phyloP scores from a whole-genome alignment of 2,797 vertebrate species.

The Artibeus jamaicensis region DNA sequence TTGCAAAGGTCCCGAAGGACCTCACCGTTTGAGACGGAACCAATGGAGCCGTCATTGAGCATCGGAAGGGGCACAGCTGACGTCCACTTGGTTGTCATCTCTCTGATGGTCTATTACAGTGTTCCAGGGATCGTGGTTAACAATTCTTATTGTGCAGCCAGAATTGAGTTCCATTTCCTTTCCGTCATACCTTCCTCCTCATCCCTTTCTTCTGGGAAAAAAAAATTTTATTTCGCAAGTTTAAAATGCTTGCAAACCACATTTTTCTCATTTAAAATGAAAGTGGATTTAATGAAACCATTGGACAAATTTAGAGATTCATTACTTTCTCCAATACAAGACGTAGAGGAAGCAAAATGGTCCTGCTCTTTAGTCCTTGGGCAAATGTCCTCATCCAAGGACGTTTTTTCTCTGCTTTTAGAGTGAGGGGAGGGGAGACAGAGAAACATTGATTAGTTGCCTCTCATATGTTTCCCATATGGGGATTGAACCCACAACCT shows the following conservation, averaged over 20 bases:
- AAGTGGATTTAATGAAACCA: neutral
- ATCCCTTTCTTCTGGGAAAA: neutral
- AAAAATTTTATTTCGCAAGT: neutral
- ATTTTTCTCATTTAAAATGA: constrained; percentile 29
- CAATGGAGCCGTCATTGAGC: neutral
- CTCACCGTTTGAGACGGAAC: neutral
- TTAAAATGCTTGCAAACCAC: constrained; percentile 32
- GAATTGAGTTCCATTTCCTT: neutral
- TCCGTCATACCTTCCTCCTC: too few species aligned
- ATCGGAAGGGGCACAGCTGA: too few species aligned
- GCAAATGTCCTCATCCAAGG: too few species aligned
- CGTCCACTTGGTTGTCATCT: neutral
- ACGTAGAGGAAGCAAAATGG: neutral
- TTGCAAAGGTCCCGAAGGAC: neutral
- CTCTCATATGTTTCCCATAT: neutral
- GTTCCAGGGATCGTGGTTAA: neutral
- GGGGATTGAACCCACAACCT: neutral
- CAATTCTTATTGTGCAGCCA: neutral
- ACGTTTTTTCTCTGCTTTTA: too few species aligned
- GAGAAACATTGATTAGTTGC: neutral
- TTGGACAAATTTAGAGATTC: neutral
- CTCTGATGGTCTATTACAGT: neutral
- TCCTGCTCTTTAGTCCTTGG: neutral
- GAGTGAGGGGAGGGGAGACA: neutral
- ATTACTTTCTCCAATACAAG: neutral